Conservation (phyloP, 2,888 invertebrate genomes). For the Melinopterus prodromus region DNA sequence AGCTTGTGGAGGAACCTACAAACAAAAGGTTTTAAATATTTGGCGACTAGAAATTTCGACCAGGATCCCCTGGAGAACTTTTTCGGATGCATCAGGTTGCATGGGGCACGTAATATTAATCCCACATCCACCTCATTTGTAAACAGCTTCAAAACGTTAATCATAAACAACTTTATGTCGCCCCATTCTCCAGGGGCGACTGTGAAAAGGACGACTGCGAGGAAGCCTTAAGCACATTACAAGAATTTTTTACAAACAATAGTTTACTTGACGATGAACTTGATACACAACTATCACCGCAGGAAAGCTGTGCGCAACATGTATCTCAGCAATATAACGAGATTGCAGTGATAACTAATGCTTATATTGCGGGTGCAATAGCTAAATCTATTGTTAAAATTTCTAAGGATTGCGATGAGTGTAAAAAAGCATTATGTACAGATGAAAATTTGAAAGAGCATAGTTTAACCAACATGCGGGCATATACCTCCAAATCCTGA, state of each 20-base stretch:
- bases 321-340: slow-evolving; percentile 49
- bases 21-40: too few relatives aligned
- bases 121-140: too few relatives aligned
- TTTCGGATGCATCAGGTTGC: slow-evolving; percentile 36
- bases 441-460: background rate
- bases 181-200: too few relatives aligned
- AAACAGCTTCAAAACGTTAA: too few relatives aligned
- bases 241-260: background rate
- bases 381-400: slow-evolving; percentile 51
- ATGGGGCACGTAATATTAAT: slow-evolving; percentile 37
- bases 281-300: too few relatives aligned
- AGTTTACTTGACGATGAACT: too few relatives aligned
- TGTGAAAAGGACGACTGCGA: too few relatives aligned
- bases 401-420: background rate
- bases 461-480: too few relatives aligned
- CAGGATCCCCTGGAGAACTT: slow-evolving; percentile 42
- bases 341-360: background rate
- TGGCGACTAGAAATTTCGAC: slow-evolving; percentile 34
- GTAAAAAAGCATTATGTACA: background rate
- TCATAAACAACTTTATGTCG: too few relatives aligned
- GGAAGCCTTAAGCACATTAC: too few relatives aligned
- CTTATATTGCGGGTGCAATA: slow-evolving; percentile 43
- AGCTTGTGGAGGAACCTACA: too few relatives aligned
- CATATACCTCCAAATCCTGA: background rate
- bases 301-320: background rate